Base-by-base conservation (phyloP, 2,797 vertebrate species). In the Falco peregrinus region DNA sequence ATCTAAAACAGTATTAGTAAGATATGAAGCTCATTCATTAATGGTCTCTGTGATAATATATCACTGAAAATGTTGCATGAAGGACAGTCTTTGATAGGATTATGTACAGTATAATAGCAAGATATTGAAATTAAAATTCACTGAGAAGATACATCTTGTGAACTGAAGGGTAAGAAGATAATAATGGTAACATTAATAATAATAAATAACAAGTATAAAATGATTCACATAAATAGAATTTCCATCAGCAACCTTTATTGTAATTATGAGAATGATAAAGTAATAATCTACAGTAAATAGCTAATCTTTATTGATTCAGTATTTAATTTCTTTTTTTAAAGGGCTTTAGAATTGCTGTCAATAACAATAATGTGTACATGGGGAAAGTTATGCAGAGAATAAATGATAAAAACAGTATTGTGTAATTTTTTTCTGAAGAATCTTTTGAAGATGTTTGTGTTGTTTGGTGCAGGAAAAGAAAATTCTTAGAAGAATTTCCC, bases 161-260 rank as follows among this genome's bases (percentile, higher is more conserved):
- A 98, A 98, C 97, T 97, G 98, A 98, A 98, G 98, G 98, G 96
- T 98, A 98, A 97, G 97, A 97, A 97, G 96, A 98, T 98, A 98
- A 98, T 98, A 98, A 98, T 98, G 93, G 97, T 96, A 97, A 98
- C 96, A 97, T 94, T 98, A 98, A 98, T 98, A 98, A 98, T 98
- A 98, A 98, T 99, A 99, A 99, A 99, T 99, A 99, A 98, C 97
- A 98, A 98, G 98, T 97, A 98, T 98, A 98, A 98, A 99, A 99
- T 98, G 95, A 98, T 98, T 98, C 98, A 97, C 97, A 98, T 98
- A 99, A 99, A 99, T 98, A 98, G 98, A 98, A 98, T 98, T 94
- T 98, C 98, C 98, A 98, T 98, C 98, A 97, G 97, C 96, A 98
- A 96, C 98, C 97, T 98, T 99, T 99, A 99, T 98, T 97, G 95